These are phyloP conservation scores for Dasypolia templi DNA, from an alignment of 2,888 invertebrate species.

Conservation along the genomic window DNA sequence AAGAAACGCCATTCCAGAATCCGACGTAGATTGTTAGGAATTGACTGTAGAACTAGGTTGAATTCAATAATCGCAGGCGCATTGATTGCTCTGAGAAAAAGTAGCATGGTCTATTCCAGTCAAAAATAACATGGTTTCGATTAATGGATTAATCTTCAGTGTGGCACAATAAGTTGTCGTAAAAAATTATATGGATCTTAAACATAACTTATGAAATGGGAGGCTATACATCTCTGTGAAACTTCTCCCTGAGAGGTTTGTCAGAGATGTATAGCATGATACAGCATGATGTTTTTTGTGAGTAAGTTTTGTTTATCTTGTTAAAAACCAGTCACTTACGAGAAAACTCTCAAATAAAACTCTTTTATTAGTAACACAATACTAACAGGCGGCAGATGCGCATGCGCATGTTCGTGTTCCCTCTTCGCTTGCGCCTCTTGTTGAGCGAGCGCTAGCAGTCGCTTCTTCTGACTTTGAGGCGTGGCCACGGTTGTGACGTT, in stretches of 20 bases:
- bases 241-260: background rate
- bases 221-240: background rate
- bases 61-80: too few relatives aligned
- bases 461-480: conserved; percentile 96
- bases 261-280: background rate
- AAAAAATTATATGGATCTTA: too few relatives aligned
- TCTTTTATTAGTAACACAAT: conserved; percentile 27
- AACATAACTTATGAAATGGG: background rate
- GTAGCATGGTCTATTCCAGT: too few relatives aligned
- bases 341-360: conserved; percentile 26
- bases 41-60: too few relatives aligned
- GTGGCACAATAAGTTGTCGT: too few relatives aligned
- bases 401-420: conserved; percentile 89
- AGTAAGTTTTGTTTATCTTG: background rate
- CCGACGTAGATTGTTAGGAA: background rate
- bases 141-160: too few relatives aligned
- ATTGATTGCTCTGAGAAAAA: too few relatives aligned
- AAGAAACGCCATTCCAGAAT: background rate
- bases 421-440: conserved; percentile 90
- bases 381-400: conserved; percentile 71
- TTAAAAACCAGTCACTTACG: conserved; percentile 23
- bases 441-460: conserved; percentile 95
- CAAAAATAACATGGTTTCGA: too few relatives aligned
- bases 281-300: background rate
- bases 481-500: conserved; percentile 76